A percentile compares a stretch with the other conserved stretches of the same genome.
phyloP scores from a whole-genome alignment of 2,888 invertebrate genomes.

The Orthosia cruda region DNA sequence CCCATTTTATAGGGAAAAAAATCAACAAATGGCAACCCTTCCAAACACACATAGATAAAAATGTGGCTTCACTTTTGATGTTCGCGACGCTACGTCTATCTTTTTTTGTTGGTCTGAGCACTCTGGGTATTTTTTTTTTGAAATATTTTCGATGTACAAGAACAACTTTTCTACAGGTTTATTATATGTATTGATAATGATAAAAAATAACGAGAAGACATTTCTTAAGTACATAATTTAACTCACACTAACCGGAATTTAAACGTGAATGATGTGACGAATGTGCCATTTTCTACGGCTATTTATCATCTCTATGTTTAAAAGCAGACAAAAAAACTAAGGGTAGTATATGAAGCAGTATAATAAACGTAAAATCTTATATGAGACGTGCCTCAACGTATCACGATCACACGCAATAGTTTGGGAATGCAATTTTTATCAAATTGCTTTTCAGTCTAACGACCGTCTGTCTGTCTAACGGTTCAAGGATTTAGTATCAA shows the following conservation, averaged over 20 bases:
- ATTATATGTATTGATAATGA: too few species aligned
- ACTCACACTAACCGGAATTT: not conserved
- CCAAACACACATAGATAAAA: too few species aligned
- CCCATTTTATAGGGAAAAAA: too few species aligned
- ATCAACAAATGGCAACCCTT: too few species aligned
- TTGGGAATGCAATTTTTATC: conserved; percentile 50
- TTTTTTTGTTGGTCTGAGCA: too few species aligned
- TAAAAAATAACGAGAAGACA: not conserved
- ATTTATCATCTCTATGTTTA: not conserved
- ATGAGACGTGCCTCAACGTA: conserved; percentile 30
- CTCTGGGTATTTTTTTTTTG: too few species aligned
- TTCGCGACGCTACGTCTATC: too few species aligned
- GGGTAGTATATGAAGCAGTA: conserved; percentile 6
- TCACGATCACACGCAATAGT: conserved; percentile 36
- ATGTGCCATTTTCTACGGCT: not conserved
- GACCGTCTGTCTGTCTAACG: conserved; percentile 10
- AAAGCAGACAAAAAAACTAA: conserved; percentile 11
- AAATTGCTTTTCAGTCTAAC: conserved; percentile 54
- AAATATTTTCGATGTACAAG: too few species aligned
- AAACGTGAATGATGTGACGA: not conserved
- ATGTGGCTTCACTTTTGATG: too few species aligned
- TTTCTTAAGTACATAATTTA: not conserved
- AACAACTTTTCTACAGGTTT: too few species aligned
- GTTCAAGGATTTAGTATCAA: conserved; percentile 46
- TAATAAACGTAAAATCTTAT: conserved; percentile 42